Evolutionary conservation across 2,888 invertebrate genomes (phyloP).

Genomic region (Steinernema hermaphroditum): DNA sequence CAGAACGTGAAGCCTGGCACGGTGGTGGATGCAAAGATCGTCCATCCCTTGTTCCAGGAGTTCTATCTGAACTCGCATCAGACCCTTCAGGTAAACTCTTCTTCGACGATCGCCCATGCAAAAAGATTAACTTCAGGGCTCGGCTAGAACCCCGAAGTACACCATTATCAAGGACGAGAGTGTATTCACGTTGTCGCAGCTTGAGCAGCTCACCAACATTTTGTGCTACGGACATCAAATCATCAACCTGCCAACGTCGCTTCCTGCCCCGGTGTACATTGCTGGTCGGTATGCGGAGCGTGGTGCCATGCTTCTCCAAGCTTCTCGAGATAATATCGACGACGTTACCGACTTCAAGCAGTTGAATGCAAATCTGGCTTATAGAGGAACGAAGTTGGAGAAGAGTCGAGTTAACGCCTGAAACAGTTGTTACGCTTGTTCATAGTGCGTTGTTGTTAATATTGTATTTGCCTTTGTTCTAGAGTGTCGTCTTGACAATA

Average conservation of each 20-base stretch:
- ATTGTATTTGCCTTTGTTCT: no score
- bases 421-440: not conserved
- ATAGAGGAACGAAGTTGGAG: not conserved
- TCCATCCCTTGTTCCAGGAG: constrained; percentile 25
- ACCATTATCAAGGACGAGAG: constrained; percentile 28
- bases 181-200: constrained; percentile 16
- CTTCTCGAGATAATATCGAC: not conserved
- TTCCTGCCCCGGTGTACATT: constrained; percentile 32
- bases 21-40: constrained; percentile 28
- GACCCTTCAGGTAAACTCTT: constrained; percentile 6
- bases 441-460: no score
- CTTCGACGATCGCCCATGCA: not conserved
- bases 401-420: not conserved
- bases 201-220: constrained; percentile 30
- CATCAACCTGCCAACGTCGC: constrained; percentile 24
- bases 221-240: constrained; percentile 34
- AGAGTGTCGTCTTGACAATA: no score
- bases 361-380: not conserved
- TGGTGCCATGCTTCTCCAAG: not conserved
- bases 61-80: constrained; percentile 33
- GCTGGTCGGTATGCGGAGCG: not conserved
- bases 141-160: constrained; percentile 33
- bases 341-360: not conserved
- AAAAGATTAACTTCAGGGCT: constrained; percentile 26
- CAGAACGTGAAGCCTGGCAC: constrained; percentile 31